Evolutionary conservation across 2,888 invertebrate genomes (phyloP), one percentile per base, ranked within the genome.

Genomic region (Chymomyza amoena): DNA sequence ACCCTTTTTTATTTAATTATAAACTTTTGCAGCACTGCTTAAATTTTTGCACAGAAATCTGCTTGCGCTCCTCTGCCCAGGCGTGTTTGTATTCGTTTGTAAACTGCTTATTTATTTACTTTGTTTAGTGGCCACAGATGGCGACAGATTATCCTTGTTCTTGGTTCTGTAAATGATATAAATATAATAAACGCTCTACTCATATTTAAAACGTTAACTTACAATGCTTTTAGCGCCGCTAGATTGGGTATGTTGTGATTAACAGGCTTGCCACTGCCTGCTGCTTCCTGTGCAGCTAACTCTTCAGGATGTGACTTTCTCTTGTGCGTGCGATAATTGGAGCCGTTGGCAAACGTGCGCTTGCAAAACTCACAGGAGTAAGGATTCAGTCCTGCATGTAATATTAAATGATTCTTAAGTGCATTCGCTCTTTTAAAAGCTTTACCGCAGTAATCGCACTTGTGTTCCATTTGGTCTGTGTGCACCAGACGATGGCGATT

Each of bases 191-290:
- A 5, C 13, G 18, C 50, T 56, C 16, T 6, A 28, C 15, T n/a
- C 25, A 10, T 28, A 36, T 52, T 3, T 1, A 32, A 39, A 52
- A 36, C 0, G 13, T 20, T 20, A 60, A 80, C 90, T 74, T 79
- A 91, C 91, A 90, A 90, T 36, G 91, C 90, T 68, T 90, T 90
- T 2, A 92, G 76, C 3, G 91, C 90, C 64, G 90, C 90, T 64
- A 92, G 73, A 70, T 91, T 92, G 15, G 92, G 92, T 76, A 92
- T 91, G 69, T 91, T 91, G n/a, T 89, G 87, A 7, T 89, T 89
- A 62, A 89, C 86, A n/a, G 80, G 79, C 64, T 85, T 89, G 56
- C 75, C 89, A 2, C 90, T 91, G 16, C 87, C 89, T 0, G 91
- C 85, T 4, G 92, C 92, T 69, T 92, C 92, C 76, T 91, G 84